phyloP scores from a whole-genome alignment of 2,113 vertebrate genomes.

The Pedionomus torquatus region DNA sequence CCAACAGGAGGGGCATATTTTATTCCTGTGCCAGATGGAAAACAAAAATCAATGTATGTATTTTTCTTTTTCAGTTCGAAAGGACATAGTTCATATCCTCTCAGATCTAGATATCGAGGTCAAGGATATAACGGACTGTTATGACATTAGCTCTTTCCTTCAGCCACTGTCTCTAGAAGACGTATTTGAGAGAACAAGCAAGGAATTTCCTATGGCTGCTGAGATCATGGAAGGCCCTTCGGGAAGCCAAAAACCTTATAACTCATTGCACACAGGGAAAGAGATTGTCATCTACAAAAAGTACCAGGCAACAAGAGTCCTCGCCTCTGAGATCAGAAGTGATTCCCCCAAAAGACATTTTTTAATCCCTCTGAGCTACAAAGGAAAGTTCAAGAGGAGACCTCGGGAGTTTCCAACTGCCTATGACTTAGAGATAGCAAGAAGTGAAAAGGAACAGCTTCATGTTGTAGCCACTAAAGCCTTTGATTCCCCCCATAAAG shows the following conservation, averaged over 20 bases:
- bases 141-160: conserved; percentile 76
- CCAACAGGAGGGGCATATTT: neutral
- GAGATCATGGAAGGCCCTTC: conserved; percentile 78
- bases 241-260: conserved; percentile 44
- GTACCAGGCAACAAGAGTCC: conserved; percentile 73
- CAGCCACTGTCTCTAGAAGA: conserved; percentile 79
- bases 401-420: conserved; percentile 84
- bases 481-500: conserved; percentile 70
- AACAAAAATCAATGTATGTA: neutral
- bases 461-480: conserved; percentile 84
- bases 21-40: neutral
- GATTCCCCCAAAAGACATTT: conserved; percentile 79
- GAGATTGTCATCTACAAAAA: conserved; percentile 81
- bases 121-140: conserved; percentile 82
- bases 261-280: conserved; percentile 66
- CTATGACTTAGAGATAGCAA: conserved; percentile 82
- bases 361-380: conserved; percentile 85
- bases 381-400: conserved; percentile 84
- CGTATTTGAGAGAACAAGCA: conserved; percentile 76
- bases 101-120: conserved; percentile 87
- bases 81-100: conserved; percentile 79
- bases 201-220: conserved; percentile 81
- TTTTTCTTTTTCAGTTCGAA: conserved; percentile 76
- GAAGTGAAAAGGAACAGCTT: conserved; percentile 77
- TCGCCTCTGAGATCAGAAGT: conserved; percentile 84